phyloP scores from a whole-genome alignment of 2,888 invertebrate genomes.

The Tachina fera region DNA sequence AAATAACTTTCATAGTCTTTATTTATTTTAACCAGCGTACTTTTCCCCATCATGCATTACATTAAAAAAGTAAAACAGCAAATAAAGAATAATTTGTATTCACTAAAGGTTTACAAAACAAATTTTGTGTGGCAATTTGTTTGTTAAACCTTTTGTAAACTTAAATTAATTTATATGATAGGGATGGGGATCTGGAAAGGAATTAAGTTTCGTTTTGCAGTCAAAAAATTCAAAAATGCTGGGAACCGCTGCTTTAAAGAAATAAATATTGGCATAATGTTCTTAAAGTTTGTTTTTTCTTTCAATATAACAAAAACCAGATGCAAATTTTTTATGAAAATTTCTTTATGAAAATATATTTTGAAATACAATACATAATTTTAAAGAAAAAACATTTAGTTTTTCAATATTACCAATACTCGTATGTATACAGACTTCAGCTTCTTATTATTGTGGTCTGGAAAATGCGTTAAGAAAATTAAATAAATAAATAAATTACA shows the following conservation, averaged over 20 bases:
- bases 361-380: not conserved
- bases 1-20: too few relatives aligned
- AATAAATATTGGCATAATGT: not conserved
- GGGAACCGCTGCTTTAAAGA: not conserved
- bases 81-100: too few relatives aligned
- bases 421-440: not conserved
- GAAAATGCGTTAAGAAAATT: not conserved
- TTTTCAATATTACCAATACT: not conserved
- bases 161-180: too few relatives aligned
- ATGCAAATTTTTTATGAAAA: slow-evolving; percentile 31
- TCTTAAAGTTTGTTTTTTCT: slow-evolving; percentile 20
- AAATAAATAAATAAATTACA: not conserved
- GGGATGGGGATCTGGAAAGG: too few relatives aligned
- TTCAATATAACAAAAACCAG: slow-evolving; percentile 29
- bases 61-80: too few relatives aligned
- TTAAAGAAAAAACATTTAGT: slow-evolving; percentile 11
- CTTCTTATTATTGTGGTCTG: not conserved
- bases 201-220: too few relatives aligned
- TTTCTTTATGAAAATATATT: slow-evolving; percentile 11
- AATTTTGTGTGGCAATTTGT: too few relatives aligned
- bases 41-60: too few relatives aligned
- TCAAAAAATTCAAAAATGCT: too few relatives aligned
- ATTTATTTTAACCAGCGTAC: too few relatives aligned
- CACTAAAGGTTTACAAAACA: too few relatives aligned
- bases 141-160: too few relatives aligned